Evolutionary conservation across 2,888 invertebrate species (phyloP), one percentile per base, ranked within the genome.

Genomic region (Buathra laborator): DNA sequence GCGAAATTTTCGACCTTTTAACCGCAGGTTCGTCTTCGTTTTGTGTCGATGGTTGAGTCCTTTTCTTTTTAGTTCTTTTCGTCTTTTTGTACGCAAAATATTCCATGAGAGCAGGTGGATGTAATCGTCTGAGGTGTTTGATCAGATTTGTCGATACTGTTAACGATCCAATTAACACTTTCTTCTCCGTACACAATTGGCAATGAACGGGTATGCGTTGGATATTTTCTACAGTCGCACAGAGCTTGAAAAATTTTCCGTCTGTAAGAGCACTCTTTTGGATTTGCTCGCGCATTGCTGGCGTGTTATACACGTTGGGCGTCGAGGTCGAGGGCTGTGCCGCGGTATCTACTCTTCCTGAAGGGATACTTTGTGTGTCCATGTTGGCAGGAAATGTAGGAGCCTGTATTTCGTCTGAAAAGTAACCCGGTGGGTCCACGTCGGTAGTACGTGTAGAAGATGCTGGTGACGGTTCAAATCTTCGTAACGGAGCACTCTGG

Each of bases 81-180:
- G n/a, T 2, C 24, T 16, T 56, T n/a, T 56, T 56, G 6, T 56
- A 56, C 56, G 16, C 56, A 16, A 56, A 6, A 16, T 56, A 19
- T 24, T 56, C 24, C 9, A 16, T 24, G 24, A 10, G 56, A 6
- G 7, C 19, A 9, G n/a, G 19, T 24, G 56, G 56, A 19, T 56
- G 56, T 19, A 56, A 56, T 4, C 56, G 56, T 19, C 24, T 56
- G 7, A 56, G 24, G 19, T 56, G 24, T 56, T 6, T 56, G 56
- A 56, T 16, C 3, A 56, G 56, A 19, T 56, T 56, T 56, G 56
- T 56, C 12, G 56, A 56, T 56, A 56, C 56, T 9, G 56, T 56
- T 56, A 56, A 19, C 56, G 56, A 56, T 16, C 56, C 56, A 19
- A 56, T 56, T 56, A 56, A 56, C 3, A 16, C 16, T 56, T 19